Conservation (phyloP, 1,140 invertebrate species). For the Zaprionus inermis region DNA sequence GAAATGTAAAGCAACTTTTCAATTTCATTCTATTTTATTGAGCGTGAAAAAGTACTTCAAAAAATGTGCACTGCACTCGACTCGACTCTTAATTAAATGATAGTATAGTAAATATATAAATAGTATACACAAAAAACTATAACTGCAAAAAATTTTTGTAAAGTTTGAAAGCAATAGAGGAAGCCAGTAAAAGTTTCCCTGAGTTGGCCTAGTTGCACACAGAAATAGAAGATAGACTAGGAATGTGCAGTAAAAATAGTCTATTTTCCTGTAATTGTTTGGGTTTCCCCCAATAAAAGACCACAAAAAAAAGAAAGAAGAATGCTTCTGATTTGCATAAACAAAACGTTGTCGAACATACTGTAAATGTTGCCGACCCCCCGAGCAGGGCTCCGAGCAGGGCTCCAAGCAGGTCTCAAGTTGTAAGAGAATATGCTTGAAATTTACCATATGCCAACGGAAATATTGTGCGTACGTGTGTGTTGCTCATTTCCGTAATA, state of each 20-base stretch:
- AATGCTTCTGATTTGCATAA: constrained; percentile 67
- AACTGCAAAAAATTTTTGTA: constrained; percentile 6
- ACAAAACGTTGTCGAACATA: constrained; percentile 60
- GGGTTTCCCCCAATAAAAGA: constrained; percentile 46
- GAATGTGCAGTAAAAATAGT: constrained; percentile 66
- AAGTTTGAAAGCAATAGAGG: constrained; percentile 13
- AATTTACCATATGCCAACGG: constrained; percentile 74
- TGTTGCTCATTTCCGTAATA: constrained; percentile 52
- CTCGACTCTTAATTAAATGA: constrained; percentile 5
- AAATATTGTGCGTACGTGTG: constrained; percentile 45
- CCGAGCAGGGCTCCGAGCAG: constrained; percentile 10
- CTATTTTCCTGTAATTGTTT: constrained; percentile 68
- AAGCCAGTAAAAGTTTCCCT: constrained; percentile 40
- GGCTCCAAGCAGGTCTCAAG: background rate
- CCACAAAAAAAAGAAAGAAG: constrained; percentile 21
- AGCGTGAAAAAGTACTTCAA: constrained; percentile 46
- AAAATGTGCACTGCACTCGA: constrained; percentile 22
- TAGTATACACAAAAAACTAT: background rate
- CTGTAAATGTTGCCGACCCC: constrained; percentile 28
- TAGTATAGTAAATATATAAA: constrained; percentile 1
- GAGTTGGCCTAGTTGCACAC: constrained; percentile 62
- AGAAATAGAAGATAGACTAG: constrained; percentile 44
- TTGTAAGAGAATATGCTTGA: constrained; percentile 34
- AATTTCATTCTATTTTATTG: constrained; percentile 41
- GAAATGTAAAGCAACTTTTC: constrained; percentile 13